phyloP scores from a whole-genome alignment of 2,113 vertebrate genomes.

The Melanerpes formicivorus region DNA sequence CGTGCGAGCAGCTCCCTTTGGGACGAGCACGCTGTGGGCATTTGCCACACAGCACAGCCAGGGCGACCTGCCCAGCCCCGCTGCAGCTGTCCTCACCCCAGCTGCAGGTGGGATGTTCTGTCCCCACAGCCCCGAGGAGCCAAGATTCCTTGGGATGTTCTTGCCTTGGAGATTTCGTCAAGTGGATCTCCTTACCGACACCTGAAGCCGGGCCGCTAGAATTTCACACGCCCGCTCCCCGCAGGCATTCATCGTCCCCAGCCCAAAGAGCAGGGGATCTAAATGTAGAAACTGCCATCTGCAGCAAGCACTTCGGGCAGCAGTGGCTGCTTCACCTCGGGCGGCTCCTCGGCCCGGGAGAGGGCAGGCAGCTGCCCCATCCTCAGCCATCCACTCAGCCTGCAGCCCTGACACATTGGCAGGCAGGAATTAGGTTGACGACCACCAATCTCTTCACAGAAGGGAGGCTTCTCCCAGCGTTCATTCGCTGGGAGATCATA shows the following conservation, averaged over 20 bases:
- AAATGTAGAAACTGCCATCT: background rate
- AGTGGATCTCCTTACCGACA: conserved; percentile 63
- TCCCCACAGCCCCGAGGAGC: background rate
- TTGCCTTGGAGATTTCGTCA: conserved; percentile 59
- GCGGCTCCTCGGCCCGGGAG: background rate
- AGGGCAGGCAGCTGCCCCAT: background rate
- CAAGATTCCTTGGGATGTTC: conserved; percentile 64
- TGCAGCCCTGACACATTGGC: background rate
- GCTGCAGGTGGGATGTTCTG: background rate
- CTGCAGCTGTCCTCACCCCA: background rate
- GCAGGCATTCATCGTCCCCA: conserved; percentile 10
- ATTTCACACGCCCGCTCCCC: conserved; percentile 47
- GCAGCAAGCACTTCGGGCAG: background rate
- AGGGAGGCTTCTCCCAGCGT: background rate
- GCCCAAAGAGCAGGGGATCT: conserved; percentile 27
- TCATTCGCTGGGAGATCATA: background rate
- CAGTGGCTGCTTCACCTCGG: background rate
- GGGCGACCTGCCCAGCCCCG: background rate
- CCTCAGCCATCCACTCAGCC: background rate
- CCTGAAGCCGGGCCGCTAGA: conserved; percentile 49
- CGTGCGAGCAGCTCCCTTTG: background rate
- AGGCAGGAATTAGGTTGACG: background rate
- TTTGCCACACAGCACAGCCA: background rate
- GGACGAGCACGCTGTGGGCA: background rate
- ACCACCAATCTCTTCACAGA: background rate